Conservation (phyloP, 2,888 invertebrate species). For the Ormyrus rosae region DNA sequence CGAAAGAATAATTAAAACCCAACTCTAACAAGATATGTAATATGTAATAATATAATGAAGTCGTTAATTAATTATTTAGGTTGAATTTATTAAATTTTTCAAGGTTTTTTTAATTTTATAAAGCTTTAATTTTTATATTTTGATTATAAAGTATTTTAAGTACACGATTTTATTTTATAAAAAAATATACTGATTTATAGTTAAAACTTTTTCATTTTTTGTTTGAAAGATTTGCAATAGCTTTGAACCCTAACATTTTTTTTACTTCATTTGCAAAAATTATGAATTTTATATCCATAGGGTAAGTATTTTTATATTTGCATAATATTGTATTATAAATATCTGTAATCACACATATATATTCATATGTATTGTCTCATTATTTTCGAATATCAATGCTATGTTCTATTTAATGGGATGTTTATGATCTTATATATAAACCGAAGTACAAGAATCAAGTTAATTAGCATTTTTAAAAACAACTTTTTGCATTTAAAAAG, state of each 20-base stretch:
- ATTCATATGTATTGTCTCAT: too few relatives aligned
- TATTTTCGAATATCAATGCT: too few relatives aligned
- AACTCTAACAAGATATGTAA: not conserved
- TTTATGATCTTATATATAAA: too few relatives aligned
- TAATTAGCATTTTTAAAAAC: too few relatives aligned
- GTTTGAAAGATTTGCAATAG: not conserved
- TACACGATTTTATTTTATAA: constrained; percentile 19
- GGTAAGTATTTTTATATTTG: too few relatives aligned
- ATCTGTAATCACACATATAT: too few relatives aligned
- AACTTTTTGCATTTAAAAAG: too few relatives aligned
- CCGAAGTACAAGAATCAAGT: too few relatives aligned
- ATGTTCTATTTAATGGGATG: too few relatives aligned
- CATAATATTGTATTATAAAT: too few relatives aligned
- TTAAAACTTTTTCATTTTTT: constrained; percentile 1
- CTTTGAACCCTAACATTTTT: not conserved
- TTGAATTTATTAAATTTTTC: constrained; percentile 11
- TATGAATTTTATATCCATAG: too few relatives aligned
- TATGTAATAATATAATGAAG: not conserved
- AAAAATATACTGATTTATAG: constrained; percentile 4
- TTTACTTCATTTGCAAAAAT: too few relatives aligned
- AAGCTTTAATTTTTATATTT: not conserved
- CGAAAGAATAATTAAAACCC: constrained; percentile 18
- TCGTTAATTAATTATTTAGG: constrained; percentile 7
- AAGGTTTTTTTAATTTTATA: constrained; percentile 14
- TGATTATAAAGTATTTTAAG: not conserved